A percentile compares a stretch with the other conserved stretches of the same genome.
Evolutionary conservation across 2,113 vertebrate genomes (phyloP).

Genomic region (Halichoeres trimaculatus): DNA sequence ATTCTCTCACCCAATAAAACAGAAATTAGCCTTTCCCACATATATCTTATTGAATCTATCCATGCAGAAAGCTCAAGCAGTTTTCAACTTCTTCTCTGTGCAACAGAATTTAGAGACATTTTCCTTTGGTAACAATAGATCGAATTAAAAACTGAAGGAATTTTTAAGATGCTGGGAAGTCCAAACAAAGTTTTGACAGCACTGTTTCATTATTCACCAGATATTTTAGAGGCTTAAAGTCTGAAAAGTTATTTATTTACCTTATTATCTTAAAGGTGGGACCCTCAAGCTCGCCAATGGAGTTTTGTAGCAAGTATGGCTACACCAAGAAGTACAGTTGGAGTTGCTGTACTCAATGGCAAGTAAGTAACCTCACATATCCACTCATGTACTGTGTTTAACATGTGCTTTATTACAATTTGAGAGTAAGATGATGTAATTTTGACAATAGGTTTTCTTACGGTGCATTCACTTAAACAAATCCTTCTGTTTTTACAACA

Average conservation of each 20-base stretch:
- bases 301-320: constrained; percentile 98
- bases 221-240: no score
- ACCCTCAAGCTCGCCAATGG: constrained; percentile 98
- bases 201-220: neutral
- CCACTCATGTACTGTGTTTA: neutral
- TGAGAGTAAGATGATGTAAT: no score
- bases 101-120: neutral
- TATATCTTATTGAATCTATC: neutral
- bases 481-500: no score
- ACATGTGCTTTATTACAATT: no score
- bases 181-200: no score
- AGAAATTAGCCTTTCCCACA: neutral
- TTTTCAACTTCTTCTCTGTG: neutral
- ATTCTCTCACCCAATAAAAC: neutral
- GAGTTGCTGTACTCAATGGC: constrained; percentile 93
- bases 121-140: neutral
- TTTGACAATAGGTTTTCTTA: no score
- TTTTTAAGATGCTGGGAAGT: no score
- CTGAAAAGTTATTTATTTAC: neutral
- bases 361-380: constrained; percentile 87
- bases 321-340: constrained; percentile 96
- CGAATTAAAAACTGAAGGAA: neutral
- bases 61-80: neutral
- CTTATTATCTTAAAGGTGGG: constrained; percentile 82
- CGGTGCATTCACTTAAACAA: no score